Evolutionary conservation across 1,140 invertebrate species (phyloP).

Genomic region (Pseudomyrmex sp.): DNA sequence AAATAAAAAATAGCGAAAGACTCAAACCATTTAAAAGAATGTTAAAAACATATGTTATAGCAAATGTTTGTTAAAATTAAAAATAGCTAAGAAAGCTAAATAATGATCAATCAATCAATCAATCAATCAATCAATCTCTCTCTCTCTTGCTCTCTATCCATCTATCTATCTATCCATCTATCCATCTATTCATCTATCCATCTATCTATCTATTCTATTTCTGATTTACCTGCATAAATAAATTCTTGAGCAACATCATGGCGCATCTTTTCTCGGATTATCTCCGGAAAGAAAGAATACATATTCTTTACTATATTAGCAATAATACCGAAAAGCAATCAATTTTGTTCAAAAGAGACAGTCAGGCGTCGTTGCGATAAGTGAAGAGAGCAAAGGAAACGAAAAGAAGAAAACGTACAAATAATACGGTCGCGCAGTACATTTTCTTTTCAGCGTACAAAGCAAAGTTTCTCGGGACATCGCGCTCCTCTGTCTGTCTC

Average conservation of each 20-base stretch:
- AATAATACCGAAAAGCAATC: constrained; percentile 39
- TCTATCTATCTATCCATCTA: no score
- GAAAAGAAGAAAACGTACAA: constrained; percentile 24
- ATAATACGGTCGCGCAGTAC: constrained; percentile 63
- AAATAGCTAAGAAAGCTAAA: no score
- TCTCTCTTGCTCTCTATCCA: no score
- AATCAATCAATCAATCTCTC: no score
- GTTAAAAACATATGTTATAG: no score
- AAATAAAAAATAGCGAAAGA: no score
- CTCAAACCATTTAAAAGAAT: no score
- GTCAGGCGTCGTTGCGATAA: constrained; percentile 39
- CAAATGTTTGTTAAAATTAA: no score
- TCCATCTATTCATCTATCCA: no score
- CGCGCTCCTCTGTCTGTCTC: neutral
- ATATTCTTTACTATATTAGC: neutral
- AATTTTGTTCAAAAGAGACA: constrained; percentile 5
- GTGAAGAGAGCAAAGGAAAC: constrained; percentile 9
- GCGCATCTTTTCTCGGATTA: neutral
- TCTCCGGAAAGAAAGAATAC: neutral
- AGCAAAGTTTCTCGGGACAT: constrained; percentile 56
- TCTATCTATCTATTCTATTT: no score
- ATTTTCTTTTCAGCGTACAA: constrained; percentile 70
- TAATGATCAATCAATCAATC: no score
- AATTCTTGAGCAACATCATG: constrained; percentile 1
- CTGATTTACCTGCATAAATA: neutral